phyloP scores from a whole-genome alignment of 2,888 invertebrate genomes.

The Drosophila affinis region DNA sequence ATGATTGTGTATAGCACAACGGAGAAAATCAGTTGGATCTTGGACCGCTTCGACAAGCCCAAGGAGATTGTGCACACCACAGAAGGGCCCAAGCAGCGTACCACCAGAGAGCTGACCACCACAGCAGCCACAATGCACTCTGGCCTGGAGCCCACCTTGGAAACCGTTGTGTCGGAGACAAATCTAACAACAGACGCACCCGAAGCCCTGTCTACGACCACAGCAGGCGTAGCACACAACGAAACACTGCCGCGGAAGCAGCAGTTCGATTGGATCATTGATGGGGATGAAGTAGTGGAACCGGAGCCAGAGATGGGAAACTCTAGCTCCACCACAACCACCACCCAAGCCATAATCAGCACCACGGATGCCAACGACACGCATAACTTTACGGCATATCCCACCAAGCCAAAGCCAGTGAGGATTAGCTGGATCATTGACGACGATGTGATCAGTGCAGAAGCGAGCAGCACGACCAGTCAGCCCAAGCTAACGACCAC shows the following conservation, averaged over 20 bases:
- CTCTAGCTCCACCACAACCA: constrained; percentile 15
- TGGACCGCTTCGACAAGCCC: constrained; percentile 60
- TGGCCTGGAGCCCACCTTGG: neutral
- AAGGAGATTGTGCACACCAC: constrained; percentile 62
- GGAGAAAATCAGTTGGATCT: constrained; percentile 61
- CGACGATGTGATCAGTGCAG: constrained; percentile 50
- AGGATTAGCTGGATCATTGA: constrained; percentile 75
- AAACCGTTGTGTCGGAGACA: neutral
- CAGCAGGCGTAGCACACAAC: constrained; percentile 11
- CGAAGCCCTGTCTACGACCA: constrained; percentile 1
- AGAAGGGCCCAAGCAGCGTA: constrained; percentile 12
- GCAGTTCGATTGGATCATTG: constrained; percentile 50
- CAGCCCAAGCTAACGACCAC: constrained; percentile 17
- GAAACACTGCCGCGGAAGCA: constrained; percentile 27
- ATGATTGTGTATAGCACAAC: constrained; percentile 30
- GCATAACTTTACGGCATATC: constrained; percentile 18
- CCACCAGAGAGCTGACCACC: constrained; percentile 26
- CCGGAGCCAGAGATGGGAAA: constrained; percentile 1
- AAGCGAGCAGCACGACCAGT: constrained; percentile 25
- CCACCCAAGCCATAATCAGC: constrained; percentile 7
- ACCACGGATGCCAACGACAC: constrained; percentile 20
- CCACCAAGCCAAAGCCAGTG: constrained; percentile 59
- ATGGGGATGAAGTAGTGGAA: constrained; percentile 35
- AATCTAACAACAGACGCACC: neutral
- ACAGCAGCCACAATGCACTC: neutral